Base-by-base conservation (phyloP, 1,140 invertebrate genomes). In the Ceratitis capitata region DNA sequence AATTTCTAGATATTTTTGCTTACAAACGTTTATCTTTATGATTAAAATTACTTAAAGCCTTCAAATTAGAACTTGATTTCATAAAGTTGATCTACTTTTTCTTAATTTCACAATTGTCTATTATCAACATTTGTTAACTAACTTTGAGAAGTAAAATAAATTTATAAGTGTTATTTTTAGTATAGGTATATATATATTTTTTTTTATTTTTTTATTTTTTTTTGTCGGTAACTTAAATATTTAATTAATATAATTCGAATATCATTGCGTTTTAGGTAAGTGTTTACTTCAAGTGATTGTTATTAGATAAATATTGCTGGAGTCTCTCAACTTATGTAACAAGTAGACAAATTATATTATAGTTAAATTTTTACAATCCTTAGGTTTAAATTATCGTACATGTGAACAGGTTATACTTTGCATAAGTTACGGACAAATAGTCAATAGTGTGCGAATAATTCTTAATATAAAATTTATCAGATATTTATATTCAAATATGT, bases 21-120 rank as follows among this genome's bases (percentile, higher is more conserved):
- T 56, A 56, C 51, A 56, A 56, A 56, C 4, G 19, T 56, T 56
- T n/a, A 3, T 39, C 9, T 69, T 19, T 35, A 9, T 47, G 23
- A 61, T 61, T 61, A 61, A 7, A 26, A 19, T 78, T 78, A 78
- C 69, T 78, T 78, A 78, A 42, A 78, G 39, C 69, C 39, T 78
- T 78, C 45, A 78, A 78, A 78, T 78, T 42, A 78, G 69, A 45
- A 45, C 39, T 45, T 74, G 64, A 39, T 45, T 78, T 78, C 16
- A 78, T 9, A 14, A n/a, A n/a, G n/a, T n/a, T n/a, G n/a, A n/a
- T n/a, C n/a, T n/a, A n/a, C 9, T 23, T 78, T 64, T 78, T 23
- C n/a, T 78, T 69, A 19, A 69, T 69, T 14, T 35, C 19, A 32
- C 16, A 7, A 45, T 45, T 10, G n/a, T n/a, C n/a, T n/a, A 45